Conservation (phyloP, 2,797 vertebrate species). For the Gallinago solitaria region DNA sequence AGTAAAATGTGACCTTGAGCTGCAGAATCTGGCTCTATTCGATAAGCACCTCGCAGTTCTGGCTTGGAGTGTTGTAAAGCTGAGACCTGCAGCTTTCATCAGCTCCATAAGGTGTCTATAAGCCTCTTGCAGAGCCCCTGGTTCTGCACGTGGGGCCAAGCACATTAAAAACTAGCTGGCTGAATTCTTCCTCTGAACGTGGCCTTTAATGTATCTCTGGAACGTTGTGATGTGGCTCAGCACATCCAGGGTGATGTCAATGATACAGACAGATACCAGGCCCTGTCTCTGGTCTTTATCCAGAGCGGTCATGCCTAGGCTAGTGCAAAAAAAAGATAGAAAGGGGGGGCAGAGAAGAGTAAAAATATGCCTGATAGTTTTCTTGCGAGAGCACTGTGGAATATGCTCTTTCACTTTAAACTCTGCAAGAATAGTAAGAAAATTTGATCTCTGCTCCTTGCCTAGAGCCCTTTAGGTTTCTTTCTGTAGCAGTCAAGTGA, state of each 20-base stretch:
- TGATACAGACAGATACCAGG: not conserved
- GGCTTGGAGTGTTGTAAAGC: not conserved
- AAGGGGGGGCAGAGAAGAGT: fast-evolving
- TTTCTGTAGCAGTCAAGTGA: slow-evolving; percentile 1
- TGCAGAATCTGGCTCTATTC: not conserved
- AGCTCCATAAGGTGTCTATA: not conserved
- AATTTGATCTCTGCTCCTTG: slow-evolving; percentile 11
- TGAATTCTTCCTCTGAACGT: not conserved
- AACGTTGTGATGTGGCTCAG: not conserved
- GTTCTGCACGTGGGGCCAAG: not conserved
- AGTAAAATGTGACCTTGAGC: not conserved
- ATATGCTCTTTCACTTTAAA: not conserved
- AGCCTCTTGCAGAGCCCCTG: not conserved
- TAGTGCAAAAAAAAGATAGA: not conserved
- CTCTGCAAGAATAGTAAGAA: slow-evolving; percentile 3
- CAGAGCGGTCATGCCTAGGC: not conserved
- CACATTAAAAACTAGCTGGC: not conserved
- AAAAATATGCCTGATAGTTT: not conserved
- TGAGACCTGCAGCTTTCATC: not conserved
- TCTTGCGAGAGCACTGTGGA: not conserved
- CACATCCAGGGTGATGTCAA: not conserved
- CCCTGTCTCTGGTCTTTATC: not conserved
- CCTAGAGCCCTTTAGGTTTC: not conserved
- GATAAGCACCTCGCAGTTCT: not conserved
- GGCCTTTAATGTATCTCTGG: not conserved